phyloP scores from a whole-genome alignment of 2,797 vertebrate species.

The Cynopterus sphinx region DNA sequence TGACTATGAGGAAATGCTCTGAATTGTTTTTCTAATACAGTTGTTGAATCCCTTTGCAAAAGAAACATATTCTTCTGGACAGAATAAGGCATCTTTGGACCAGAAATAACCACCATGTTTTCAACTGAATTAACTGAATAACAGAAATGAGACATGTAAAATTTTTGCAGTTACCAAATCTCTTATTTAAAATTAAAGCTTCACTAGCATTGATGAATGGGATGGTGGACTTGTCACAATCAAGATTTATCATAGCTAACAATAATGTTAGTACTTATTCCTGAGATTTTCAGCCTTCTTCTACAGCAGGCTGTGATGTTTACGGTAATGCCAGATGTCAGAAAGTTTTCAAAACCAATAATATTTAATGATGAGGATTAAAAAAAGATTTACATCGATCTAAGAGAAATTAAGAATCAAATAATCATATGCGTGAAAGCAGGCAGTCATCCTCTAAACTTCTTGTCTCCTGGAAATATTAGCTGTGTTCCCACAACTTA shows the following conservation, averaged over 20 bases:
- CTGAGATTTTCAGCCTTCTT: neutral
- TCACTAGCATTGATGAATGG: neutral
- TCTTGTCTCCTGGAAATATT: neutral
- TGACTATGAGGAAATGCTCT: neutral
- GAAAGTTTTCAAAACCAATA: neutral
- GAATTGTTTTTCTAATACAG: conserved; percentile 43
- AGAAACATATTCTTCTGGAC: conserved; percentile 34
- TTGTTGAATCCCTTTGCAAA: conserved; percentile 49
- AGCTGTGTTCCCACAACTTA: neutral
- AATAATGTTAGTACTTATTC: neutral
- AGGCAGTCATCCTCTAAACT: neutral
- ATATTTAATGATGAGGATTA: neutral
- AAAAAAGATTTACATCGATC: too few species aligned
- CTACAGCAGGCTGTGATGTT: neutral
- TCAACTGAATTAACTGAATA: conserved; percentile 31
- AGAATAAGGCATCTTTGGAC: neutral
- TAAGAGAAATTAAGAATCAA: neutral
- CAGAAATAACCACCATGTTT: conserved; percentile 40
- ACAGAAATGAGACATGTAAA: neutral
- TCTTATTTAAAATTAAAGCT: conserved; percentile 27
- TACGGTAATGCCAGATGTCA: neutral
- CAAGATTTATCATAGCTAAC: neutral
- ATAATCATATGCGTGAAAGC: neutral
- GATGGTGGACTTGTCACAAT: neutral
- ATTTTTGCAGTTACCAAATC: neutral